These are phyloP conservation scores for Ranitomeya variabilis DNA, from an alignment of 2,113 vertebrate species.

Conservation along the genomic window DNA sequence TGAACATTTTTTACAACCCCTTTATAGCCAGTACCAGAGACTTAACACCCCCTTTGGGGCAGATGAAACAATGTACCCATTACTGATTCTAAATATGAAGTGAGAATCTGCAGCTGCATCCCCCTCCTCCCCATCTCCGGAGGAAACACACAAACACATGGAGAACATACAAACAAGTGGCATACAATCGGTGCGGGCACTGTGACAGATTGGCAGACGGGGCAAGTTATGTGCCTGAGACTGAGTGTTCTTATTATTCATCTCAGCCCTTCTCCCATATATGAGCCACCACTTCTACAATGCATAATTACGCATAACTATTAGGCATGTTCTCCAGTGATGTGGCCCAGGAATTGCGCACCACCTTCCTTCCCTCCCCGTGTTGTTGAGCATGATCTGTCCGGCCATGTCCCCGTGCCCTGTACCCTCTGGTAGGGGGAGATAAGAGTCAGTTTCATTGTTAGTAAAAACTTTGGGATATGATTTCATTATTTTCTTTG, in stretches of 20 bases:
- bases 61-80: neutral
- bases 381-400: neutral
- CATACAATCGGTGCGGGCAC: too few species aligned
- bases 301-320: neutral
- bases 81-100: neutral
- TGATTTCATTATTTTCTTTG: slow-evolving; percentile 46
- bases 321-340: neutral
- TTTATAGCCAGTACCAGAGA: neutral
- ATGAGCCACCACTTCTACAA: neutral
- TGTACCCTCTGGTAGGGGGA: slow-evolving; percentile 40
- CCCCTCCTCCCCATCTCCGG: too few species aligned
- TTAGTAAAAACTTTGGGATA: slow-evolving; percentile 33
- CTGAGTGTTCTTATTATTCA: too few species aligned
- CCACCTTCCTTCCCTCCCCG: neutral
- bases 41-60: neutral
- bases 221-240: too few species aligned
- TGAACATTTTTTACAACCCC: too few species aligned
- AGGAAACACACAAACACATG: too few species aligned
- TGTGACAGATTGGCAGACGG: too few species aligned
- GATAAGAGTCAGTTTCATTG: slow-evolving; percentile 36
- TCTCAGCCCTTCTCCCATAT: too few species aligned
- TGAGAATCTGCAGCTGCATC: too few species aligned
- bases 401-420: neutral
- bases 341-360: neutral
- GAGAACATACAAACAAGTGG: too few species aligned